Evolutionary conservation across 2,888 invertebrate genomes (phyloP).

Genomic region (Coleophora flavipennella): DNA sequence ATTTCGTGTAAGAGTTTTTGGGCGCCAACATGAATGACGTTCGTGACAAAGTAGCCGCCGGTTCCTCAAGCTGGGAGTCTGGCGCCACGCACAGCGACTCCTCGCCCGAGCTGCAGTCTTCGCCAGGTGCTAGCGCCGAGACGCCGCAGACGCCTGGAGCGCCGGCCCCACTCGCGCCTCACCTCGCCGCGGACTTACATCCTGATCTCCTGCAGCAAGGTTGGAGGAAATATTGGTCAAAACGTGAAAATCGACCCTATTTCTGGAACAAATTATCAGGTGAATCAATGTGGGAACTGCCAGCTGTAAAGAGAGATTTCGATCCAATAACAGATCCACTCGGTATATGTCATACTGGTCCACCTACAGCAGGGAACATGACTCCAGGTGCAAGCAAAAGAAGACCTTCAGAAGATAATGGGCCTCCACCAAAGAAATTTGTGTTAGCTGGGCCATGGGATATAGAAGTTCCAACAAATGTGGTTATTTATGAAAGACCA

Average conservation of each 20-base stretch:
- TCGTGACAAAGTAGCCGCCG: constrained; percentile 66
- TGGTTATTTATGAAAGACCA: constrained; percentile 88
- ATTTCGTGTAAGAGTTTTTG: constrained; percentile 7
- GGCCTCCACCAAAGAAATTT: constrained; percentile 88
- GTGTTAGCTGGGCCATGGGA: constrained; percentile 95
- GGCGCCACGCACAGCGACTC: constrained; percentile 50
- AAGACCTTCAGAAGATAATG: constrained; percentile 84
- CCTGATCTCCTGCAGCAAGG: constrained; percentile 82
- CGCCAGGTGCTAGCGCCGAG: constrained; percentile 55
- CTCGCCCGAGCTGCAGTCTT: constrained; percentile 58
- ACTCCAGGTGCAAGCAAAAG: constrained; percentile 78
- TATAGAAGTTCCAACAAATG: constrained; percentile 93
- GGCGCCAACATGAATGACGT: constrained; percentile 63
- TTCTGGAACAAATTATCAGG: constrained; percentile 97
- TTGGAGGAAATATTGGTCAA: constrained; percentile 98
- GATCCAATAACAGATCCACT: constrained; percentile 94
- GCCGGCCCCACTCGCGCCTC: constrained; percentile 65
- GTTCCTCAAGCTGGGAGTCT: constrained; percentile 62
- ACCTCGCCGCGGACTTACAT: constrained; percentile 60
- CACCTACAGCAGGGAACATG: constrained; percentile 57
- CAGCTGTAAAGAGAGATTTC: constrained; percentile 84
- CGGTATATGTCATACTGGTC: constrained; percentile 78
- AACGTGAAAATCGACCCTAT: constrained; percentile 94
- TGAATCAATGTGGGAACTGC: constrained; percentile 98
- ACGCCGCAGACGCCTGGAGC: constrained; percentile 74